Conservation (phyloP, 2,797 vertebrate species). For the Notoglanidium macrostoma region DNA sequence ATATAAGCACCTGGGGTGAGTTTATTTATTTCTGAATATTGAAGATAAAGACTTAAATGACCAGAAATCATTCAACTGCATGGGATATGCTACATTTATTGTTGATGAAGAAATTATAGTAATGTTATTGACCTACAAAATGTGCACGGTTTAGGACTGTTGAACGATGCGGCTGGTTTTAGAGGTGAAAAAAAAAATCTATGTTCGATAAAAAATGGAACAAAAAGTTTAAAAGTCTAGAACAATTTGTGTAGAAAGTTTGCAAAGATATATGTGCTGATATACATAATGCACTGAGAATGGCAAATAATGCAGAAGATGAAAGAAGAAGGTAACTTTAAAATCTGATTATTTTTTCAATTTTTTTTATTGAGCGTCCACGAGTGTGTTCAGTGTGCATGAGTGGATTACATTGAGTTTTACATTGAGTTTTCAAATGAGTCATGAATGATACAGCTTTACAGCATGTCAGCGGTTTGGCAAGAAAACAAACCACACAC, state of each 20-base stretch:
- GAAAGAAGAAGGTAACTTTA: background rate
- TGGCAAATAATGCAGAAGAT: background rate
- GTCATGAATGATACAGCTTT: constrained; percentile 43
- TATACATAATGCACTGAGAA: no score
- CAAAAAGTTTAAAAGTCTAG: no score
- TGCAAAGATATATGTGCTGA: background rate
- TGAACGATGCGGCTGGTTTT: background rate
- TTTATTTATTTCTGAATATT: no score
- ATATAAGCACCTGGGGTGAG: no score
- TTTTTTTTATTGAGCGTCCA: no score
- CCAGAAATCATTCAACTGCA: no score
- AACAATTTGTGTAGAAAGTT: background rate
- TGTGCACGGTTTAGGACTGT: background rate
- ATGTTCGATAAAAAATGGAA: no score
- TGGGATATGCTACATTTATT: no score
- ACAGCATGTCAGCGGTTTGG: constrained; percentile 53
- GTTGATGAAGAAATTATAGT: no score
- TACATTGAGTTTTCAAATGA: constrained; percentile 1
- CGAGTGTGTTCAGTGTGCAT: no score
- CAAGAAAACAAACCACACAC: background rate
- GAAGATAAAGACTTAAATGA: no score
- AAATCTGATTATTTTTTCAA: background rate
- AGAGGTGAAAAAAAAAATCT: background rate
- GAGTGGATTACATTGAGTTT: background rate
- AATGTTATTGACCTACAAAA: no score